A percentile compares a stretch with the other conserved stretches of the same genome.
Conservation (phyloP, 2,797 vertebrate genomes). For the Acanthornis magna region DNA sequence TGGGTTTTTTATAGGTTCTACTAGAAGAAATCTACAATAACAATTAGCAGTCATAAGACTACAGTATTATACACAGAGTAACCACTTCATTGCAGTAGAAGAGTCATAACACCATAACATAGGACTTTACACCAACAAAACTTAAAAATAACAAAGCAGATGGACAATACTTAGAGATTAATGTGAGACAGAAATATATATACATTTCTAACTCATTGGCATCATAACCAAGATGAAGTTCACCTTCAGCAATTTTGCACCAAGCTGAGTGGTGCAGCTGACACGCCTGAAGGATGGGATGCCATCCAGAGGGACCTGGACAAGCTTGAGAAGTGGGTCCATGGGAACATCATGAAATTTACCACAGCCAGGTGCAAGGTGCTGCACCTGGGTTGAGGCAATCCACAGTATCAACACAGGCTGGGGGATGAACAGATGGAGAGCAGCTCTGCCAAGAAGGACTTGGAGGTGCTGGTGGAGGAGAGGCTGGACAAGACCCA, state of each 20-base stretch:
- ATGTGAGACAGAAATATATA: not conserved
- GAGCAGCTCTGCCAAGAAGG: not conserved
- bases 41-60: not conserved
- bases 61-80: not conserved
- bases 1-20: not conserved
- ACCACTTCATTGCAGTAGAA: not conserved
- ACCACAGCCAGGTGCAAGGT: not conserved
- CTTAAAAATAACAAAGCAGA: not conserved
- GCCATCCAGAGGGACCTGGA: not conserved
- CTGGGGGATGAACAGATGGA: not conserved
- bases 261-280: not conserved
- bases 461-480: no score
- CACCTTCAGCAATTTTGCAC: not conserved
- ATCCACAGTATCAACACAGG: no score
- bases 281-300: not conserved
- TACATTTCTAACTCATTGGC: not conserved
- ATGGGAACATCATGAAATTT: not conserved
- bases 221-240: not conserved
- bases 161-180: not conserved
- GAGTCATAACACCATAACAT: not conserved
- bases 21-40: not conserved
- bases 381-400: not conserved
- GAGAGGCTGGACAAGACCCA: not conserved
- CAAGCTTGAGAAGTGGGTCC: not conserved
- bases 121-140: not conserved